Evolutionary conservation across 2,797 vertebrate species (phyloP).

Genomic region (Mus caroli): DNA sequence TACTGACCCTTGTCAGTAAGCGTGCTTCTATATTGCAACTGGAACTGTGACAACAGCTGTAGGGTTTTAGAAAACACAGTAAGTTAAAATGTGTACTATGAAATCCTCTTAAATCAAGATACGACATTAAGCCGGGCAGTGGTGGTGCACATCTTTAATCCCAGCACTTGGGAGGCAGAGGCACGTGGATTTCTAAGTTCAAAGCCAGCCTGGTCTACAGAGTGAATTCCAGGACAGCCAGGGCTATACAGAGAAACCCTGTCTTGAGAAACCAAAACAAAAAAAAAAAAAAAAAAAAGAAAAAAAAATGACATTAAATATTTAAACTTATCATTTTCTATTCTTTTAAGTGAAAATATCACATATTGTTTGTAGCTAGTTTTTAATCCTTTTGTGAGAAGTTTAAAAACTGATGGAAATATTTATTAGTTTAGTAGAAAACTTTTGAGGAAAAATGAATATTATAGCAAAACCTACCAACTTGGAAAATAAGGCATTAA

Average conservation of each 20-base stretch:
- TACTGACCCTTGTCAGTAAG: background rate
- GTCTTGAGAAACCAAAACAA: too few relatives aligned
- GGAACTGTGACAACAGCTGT: background rate
- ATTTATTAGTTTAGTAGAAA: background rate
- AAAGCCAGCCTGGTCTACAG: too few relatives aligned
- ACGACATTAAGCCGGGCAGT: background rate
- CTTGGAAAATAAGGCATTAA: background rate
- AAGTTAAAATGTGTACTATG: background rate
- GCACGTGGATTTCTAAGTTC: too few relatives aligned
- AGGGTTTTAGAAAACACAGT: background rate
- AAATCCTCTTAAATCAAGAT: background rate
- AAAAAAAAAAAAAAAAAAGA: too few relatives aligned
- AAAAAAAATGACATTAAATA: background rate
- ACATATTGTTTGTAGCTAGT: background rate
- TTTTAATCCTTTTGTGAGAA: constrained; percentile 3
- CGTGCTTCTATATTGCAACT: background rate
- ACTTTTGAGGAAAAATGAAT: constrained; percentile 3
- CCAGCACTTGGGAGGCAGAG: too few relatives aligned
- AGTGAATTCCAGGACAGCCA: too few relatives aligned
- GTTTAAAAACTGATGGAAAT: background rate
- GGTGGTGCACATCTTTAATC: too few relatives aligned
- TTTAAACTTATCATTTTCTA: background rate
- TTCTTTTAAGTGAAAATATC: background rate
- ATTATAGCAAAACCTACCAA: background rate
- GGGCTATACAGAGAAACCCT: too few relatives aligned